phyloP scores from a whole-genome alignment of 2,888 invertebrate species.

The Clitarchus hookeri region DNA sequence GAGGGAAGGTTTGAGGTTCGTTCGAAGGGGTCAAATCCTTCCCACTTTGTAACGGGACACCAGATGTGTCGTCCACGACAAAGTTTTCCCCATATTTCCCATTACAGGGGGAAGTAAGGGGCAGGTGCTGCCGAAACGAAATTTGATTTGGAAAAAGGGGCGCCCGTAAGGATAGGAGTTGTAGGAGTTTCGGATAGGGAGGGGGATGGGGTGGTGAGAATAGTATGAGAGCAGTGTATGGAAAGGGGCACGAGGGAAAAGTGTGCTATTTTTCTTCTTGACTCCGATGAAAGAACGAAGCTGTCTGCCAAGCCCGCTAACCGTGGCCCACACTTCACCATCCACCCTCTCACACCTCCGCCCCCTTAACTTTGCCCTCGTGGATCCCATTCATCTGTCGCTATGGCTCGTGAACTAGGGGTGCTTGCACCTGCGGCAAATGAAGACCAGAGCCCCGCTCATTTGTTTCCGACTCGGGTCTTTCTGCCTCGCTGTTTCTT shows the following conservation, averaged over 20 bases:
- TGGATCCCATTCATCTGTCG: neutral
- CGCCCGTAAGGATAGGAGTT: neutral
- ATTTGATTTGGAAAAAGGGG: slow-evolving; percentile 12
- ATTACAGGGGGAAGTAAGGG: neutral
- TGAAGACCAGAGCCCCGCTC: neutral
- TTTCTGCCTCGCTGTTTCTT: neutral
- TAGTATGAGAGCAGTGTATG: neutral
- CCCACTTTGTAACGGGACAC: slow-evolving; percentile 2
- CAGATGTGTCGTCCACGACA: slow-evolving; percentile 2
- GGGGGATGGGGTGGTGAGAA: neutral
- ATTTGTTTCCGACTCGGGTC: neutral
- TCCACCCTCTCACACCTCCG: neutral
- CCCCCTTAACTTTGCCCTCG: neutral
- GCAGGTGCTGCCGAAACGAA: slow-evolving; percentile 1
- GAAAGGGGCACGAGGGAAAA: neutral
- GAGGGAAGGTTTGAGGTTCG: neutral
- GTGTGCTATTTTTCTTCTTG: slow-evolving; percentile 8
- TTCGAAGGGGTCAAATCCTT: slow-evolving; percentile 12
- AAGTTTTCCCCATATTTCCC: neutral
- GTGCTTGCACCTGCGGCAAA: slow-evolving; percentile 3
- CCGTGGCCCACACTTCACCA: slow-evolving; percentile 5
- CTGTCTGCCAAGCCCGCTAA: slow-evolving; percentile 3
- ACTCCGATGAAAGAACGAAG: slow-evolving; percentile 14
- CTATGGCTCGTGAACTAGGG: neutral
- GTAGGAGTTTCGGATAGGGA: neutral